Percentiles rank a stretch among this genome's conserved stretches.
These are phyloP conservation scores for Bradynema listronoti DNA, from an alignment of 1,140 invertebrate species.

Conservation along the genomic window DNA sequence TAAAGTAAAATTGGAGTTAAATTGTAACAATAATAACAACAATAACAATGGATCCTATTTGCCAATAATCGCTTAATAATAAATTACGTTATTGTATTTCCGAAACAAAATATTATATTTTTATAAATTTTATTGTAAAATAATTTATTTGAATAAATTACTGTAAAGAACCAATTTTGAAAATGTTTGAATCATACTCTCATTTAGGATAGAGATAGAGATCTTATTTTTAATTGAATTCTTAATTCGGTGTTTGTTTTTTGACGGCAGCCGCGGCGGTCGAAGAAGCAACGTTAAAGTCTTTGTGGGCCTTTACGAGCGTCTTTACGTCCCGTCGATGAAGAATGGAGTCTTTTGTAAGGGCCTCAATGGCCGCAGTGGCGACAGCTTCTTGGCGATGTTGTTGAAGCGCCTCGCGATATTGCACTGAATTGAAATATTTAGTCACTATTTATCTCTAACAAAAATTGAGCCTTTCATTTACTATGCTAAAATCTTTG, in stretches of 20 bases:
- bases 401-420: constrained; percentile 57
- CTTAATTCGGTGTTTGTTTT: no score
- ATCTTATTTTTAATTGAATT: no score
- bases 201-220: no score
- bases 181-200: no score
- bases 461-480: neutral
- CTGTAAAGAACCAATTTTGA: no score
- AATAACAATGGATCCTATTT: constrained; percentile 1
- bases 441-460: neutral
- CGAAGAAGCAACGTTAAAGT: no score
- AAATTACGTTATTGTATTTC: neutral
- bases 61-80: constrained; percentile 18
- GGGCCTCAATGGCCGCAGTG: constrained; percentile 56
- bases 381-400: constrained; percentile 56
- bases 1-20: no score
- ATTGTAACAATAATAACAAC: neutral
- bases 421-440: constrained; percentile 49
- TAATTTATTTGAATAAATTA: no score
- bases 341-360: constrained; percentile 58
- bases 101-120: neutral
- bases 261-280: no score
- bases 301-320: constrained; percentile 55
- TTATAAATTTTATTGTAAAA: neutral
- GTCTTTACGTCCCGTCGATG: constrained; percentile 57
- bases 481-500: neutral